Evolutionary conservation across 2,113 vertebrate genomes (phyloP).

Genomic region (Sardina pilchardus): DNA sequence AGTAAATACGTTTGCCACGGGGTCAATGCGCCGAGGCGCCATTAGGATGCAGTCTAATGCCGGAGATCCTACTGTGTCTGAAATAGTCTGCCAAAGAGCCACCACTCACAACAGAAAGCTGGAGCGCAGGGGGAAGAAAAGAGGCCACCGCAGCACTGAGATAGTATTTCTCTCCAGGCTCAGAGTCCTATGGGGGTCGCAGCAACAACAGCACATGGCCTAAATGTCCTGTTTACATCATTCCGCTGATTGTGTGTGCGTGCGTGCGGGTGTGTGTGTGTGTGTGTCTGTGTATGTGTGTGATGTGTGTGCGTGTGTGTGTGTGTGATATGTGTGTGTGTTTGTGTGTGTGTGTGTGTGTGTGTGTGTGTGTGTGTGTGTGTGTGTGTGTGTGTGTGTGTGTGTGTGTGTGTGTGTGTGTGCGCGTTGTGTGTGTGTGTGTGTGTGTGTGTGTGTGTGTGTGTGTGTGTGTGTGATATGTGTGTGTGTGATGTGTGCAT

Average conservation of each 20-base stretch:
- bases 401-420: constrained; percentile 14
- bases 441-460: not conserved
- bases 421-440: not conserved
- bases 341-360: not conserved
- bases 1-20: not conserved
- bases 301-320: too few species aligned
- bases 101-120: not conserved
- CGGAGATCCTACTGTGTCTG: not conserved
- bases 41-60: not conserved
- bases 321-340: not conserved
- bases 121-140: not conserved
- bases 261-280: not conserved
- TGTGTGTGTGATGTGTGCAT: not conserved
- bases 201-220: not conserved
- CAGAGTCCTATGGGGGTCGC: not conserved
- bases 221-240: not conserved
- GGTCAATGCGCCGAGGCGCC: not conserved
- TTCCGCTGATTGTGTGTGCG: not conserved
- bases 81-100: not conserved
- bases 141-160: not conserved
- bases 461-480: not conserved
- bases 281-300: not conserved
- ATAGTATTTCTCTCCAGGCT: not conserved
- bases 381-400: not conserved
- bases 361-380: not conserved